These are phyloP conservation scores for Trematomus bernacchii DNA, from an alignment of 2,797 vertebrate genomes.

Conservation along the genomic window DNA sequence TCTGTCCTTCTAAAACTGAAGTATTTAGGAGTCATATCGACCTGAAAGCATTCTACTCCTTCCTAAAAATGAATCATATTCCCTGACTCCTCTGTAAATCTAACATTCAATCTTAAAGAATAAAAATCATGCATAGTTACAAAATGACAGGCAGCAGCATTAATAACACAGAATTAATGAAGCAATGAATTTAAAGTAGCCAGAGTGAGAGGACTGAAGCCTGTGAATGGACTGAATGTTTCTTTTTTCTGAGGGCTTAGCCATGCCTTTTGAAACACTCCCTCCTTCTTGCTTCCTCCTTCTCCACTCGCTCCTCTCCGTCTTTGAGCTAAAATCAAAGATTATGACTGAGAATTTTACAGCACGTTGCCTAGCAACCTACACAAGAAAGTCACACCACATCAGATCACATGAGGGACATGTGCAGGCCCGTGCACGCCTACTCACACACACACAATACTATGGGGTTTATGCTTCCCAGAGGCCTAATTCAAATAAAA, in stretches of 20 bases:
- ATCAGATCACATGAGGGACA: constrained; percentile 76
- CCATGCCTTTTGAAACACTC: constrained; percentile 49
- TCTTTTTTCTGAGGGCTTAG: constrained; percentile 29
- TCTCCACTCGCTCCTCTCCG: constrained; percentile 48
- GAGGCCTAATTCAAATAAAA: constrained; percentile 47
- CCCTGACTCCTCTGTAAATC: neutral
- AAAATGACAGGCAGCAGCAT: neutral
- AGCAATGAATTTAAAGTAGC: constrained; percentile 5
- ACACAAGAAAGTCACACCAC: constrained; percentile 80
- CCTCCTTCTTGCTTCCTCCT: constrained; percentile 64
- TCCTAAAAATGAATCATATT: no score
- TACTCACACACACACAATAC: constrained; percentile 28
- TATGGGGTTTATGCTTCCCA: constrained; percentile 51
- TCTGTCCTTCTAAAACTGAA: no score
- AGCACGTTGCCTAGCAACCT: constrained; percentile 87
- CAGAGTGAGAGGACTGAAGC: constrained; percentile 13
- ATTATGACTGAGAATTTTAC: constrained; percentile 74
- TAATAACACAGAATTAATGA: neutral
- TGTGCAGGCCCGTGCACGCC: constrained; percentile 58
- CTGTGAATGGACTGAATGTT: constrained; percentile 25
- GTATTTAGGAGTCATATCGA: no score
- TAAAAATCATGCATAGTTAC: neutral
- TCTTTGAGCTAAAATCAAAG: constrained; percentile 74
- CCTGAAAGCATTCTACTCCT: no score
- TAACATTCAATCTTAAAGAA: neutral